Percentiles rank a stretch among this genome's conserved stretches.
phyloP scores from a whole-genome alignment of 2,888 invertebrate genomes.

The Yponomeuta malinellus region DNA sequence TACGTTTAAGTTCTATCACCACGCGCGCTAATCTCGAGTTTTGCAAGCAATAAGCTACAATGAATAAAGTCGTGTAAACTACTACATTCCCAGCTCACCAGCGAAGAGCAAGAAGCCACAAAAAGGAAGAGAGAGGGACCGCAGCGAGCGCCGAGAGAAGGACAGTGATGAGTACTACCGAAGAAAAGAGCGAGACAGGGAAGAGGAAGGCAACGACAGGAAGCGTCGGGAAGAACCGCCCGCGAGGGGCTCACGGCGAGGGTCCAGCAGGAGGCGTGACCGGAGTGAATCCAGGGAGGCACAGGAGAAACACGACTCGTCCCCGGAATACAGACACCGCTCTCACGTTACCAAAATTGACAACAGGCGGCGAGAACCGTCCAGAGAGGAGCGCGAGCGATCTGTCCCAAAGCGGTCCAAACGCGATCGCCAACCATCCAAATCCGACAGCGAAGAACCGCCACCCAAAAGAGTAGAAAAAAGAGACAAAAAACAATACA shows the following conservation, averaged over 20 bases:
- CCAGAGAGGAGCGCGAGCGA: constrained; percentile 36
- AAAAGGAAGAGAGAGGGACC: constrained; percentile 51
- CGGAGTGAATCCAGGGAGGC: neutral
- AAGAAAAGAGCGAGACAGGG: constrained; percentile 61
- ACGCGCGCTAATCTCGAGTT: too few species aligned
- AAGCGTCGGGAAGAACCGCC: constrained; percentile 45
- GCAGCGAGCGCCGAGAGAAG: constrained; percentile 41
- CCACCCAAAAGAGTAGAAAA: constrained; percentile 32
- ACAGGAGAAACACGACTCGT: constrained; percentile 29
- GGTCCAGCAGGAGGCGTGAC: neutral
- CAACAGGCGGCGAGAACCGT: constrained; percentile 43
- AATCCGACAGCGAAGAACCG: constrained; percentile 42
- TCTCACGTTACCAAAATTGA: constrained; percentile 55
- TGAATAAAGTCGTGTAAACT: neutral
- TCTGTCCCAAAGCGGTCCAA: constrained; percentile 39
- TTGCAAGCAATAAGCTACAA: neutral
- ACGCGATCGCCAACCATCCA: constrained; percentile 38
- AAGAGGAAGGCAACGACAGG: constrained; percentile 37
- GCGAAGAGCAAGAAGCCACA: constrained; percentile 37
- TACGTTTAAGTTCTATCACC: too few species aligned
- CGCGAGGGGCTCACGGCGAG: constrained; percentile 21
- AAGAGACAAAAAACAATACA: constrained; percentile 36
- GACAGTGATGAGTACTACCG: constrained; percentile 47
- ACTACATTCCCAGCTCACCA: constrained; percentile 49
- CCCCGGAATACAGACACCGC: constrained; percentile 45